Evolutionary conservation across 2,888 invertebrate genomes (phyloP), one percentile per base, ranked within the genome.

Genomic region (Gymnosoma rotundatum): DNA sequence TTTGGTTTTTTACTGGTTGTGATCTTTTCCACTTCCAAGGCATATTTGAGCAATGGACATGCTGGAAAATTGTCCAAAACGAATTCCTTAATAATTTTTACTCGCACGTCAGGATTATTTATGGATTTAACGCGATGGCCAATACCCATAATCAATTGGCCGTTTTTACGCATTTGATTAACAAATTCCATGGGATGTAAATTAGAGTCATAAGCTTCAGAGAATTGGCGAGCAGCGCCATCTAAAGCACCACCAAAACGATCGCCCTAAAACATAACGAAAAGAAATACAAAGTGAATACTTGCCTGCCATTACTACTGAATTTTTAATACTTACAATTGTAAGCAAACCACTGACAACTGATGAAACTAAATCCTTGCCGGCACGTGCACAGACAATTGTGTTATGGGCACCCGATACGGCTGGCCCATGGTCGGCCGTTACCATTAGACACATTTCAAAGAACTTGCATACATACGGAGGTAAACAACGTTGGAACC

Each of bases 1-100:
- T 99, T 99, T n/a, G 99, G 99, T 93, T 99, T 99, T 94, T 99
- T 99, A 88, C 98, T 96, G 3, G 98, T 99, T 21, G 99, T 99
- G 90, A 99, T 98, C 91, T 99, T 98, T 90, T 99, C 99, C 48
- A 99, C 99, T 93, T 99, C 98, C 14, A 99, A 93, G 1, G 99
- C 99, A 93, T 98, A 99, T 85, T 96, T 94, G 14, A 99, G 94
- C n/a, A 99, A 94, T 0, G 99, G 99, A 87, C 97, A 97, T 4
- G 96, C 94, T 1, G 99, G 99, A 94, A 98, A 98, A 90, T 97
- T 95, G 79, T 98, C 95, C 93, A 97, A 94, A 21, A 98, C 99
- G 92, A 97, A 99, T 89, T 98, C 97, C 91, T 99, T 99, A 88
- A 99, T 95, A 87, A 99, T 97, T 89, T 98, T 98, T 2, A 99